Base-by-base conservation (phyloP, 2,113 vertebrate species). In the Anolis sagrei region DNA sequence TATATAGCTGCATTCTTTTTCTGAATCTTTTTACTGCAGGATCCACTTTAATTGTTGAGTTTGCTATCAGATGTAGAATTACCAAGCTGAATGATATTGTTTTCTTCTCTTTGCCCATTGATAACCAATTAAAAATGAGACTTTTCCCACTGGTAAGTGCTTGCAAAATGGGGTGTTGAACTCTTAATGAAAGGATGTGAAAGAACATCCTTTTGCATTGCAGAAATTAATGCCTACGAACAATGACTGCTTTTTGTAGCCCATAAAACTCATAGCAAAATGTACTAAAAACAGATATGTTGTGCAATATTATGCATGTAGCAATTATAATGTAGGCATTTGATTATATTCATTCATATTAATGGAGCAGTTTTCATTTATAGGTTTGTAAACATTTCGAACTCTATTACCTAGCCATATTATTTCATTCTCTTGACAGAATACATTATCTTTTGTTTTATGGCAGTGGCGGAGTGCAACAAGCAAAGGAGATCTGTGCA, bases 301-400 rank as follows among this genome's bases (percentile, higher is more conserved):
- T 91, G 75, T 93, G 86, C 62, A 89, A 86, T 93, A 86, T 90
- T 93, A 90, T 89, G 85, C 90, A 88, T 88, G 77, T 83, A 93
- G 68, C 88, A 94, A 95, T 96, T 95, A 96, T 91, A 90, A 92
- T 87, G 84, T 87, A 91, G 21, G 51, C 58, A 92, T 93, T 95
- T 96, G 90, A 95, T 94, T 95, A 93, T 91, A 90, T 92, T 91
- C 83, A 90, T 94, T 95, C 89, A 92, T 94, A 94, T 93, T 95
- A 96, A 93, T 90, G 69, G 58, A 86, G 27, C 54, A 82, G 48
- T 92, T 94, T 95, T 95, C 92, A 95, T 91, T 95, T 95, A 93
- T 91, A 90, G 69, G 89, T 95, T 94, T 95, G 91, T 95, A 95
- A 96, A 96, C 94, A 94, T 93, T 95, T 96, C 92, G 93, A 88